phyloP scores from a whole-genome alignment of 2,888 invertebrate species.

The Cantharis lateralis region DNA sequence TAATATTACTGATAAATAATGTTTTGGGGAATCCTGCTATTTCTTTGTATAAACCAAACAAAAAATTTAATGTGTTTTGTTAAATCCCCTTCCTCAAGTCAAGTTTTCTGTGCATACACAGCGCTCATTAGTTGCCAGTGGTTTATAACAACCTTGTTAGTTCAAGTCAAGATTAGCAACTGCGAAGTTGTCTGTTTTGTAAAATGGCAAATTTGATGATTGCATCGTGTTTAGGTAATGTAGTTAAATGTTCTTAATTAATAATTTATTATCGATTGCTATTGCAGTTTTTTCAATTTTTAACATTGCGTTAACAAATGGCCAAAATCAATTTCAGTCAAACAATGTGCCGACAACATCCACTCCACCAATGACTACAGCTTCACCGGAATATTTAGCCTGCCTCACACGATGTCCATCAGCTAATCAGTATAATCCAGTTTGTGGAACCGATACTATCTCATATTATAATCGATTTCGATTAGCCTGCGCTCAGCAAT shows the following conservation, averaged over 20 bases:
- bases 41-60: background rate
- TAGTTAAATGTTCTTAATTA: background rate
- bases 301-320: background rate
- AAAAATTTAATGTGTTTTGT: background rate
- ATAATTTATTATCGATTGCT: background rate
- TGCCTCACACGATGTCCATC: constrained; percentile 7
- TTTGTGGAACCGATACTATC: constrained; percentile 11
- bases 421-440: constrained; percentile 10
- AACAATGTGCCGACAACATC: background rate
- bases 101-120: background rate
- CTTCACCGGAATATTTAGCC: background rate
- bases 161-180: background rate
- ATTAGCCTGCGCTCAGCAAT: constrained; percentile 14
- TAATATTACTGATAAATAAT: no score
- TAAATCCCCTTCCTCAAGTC: background rate
- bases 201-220: background rate
- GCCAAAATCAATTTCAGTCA: background rate
- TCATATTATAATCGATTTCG: constrained; percentile 2
- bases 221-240: background rate
- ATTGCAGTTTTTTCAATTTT: background rate
- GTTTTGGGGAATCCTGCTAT: background rate
- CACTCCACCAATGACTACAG: background rate
- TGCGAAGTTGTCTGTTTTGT: background rate
- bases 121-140: background rate
- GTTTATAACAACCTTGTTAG: background rate